phyloP scores from a whole-genome alignment of 2,888 invertebrate genomes.

The Leucania comma region DNA sequence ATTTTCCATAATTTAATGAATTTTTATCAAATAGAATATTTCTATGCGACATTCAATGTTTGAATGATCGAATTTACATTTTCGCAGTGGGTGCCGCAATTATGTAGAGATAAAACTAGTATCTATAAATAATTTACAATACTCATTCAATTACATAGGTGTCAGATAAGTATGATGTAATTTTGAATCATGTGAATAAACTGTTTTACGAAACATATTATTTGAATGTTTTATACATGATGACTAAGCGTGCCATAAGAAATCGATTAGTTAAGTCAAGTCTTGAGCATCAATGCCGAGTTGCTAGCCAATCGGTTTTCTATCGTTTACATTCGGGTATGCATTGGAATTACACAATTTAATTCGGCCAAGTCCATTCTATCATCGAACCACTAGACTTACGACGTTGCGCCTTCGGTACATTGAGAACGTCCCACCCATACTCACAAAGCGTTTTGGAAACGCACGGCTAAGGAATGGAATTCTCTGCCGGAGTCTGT shows the following conservation, averaged over 20 bases:
- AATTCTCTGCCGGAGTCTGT: too few relatives aligned
- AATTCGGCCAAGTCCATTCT: too few relatives aligned
- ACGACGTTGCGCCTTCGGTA: too few relatives aligned
- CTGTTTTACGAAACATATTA: neutral
- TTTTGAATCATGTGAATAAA: neutral
- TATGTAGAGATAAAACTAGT: slow-evolving; percentile 27
- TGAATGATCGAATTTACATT: slow-evolving; percentile 50
- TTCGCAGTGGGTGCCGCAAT: slow-evolving; percentile 54
- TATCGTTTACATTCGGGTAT: too few relatives aligned
- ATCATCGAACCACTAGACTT: too few relatives aligned
- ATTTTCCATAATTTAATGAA: slow-evolving; percentile 57
- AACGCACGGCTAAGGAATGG: too few relatives aligned
- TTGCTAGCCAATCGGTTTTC: too few relatives aligned
- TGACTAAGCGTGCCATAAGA: neutral
- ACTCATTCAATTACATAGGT: slow-evolving; percentile 14
- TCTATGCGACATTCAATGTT: slow-evolving; percentile 35
- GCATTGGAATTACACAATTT: too few relatives aligned
- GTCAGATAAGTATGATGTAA: slow-evolving; percentile 22
- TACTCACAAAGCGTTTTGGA: too few relatives aligned
- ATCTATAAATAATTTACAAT: slow-evolving; percentile 25
- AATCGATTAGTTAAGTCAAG: too few relatives aligned
- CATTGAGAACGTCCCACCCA: too few relatives aligned
- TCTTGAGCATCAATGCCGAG: too few relatives aligned
- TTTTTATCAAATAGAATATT: slow-evolving; percentile 44
- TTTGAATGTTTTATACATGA: neutral